Evolutionary conservation across 2,113 vertebrate species (phyloP), one percentile per base, ranked within the genome.

Genomic region (Thermophis baileyi): DNA sequence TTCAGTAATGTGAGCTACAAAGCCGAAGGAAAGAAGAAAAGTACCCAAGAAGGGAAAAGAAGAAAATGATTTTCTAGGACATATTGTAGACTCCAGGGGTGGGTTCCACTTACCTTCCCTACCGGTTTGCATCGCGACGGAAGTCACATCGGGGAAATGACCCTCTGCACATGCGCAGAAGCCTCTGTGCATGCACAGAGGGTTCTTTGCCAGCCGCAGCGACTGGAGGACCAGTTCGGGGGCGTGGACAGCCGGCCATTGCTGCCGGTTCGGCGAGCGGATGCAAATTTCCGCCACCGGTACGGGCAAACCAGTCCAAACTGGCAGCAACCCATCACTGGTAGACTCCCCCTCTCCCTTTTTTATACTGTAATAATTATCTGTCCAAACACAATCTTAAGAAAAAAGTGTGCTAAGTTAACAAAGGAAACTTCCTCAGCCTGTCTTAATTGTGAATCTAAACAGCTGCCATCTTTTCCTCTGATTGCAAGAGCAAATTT

Each of bases 351-450:
- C 10, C 92, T 89, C 50, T 49, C 90, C 93, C 94, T 95, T 94
- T 96, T 94, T 87, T 90, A 94, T 3, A 14, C 27, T 94, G 93
- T 92, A 40, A 0, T 55, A 95, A 11, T 93, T 81, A 81, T 81
- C 87, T 96, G 95, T 93, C 96, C 95, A 96, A 89, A 97, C 81
- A 89, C 92, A 94, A 92, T 35, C 86, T 40, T 40, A 9, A 35
- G 87, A 87, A 94, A 92, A 87, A 90, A 88, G 88, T 74, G 63
- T 91, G 90, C 86, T 74, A 27, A 44, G 18, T 20, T 57, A 95
- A 91, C 49, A 96, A 91, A 81, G 95, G 94, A 95, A 94, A 49
- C 44, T 63, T 93, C 88, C 93, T 89, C 57, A 74, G 25, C n/a
- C 93, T 89, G 89, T 35, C 0, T 0, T 95, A 93, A 90, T 44